Conservation (phyloP, 2,113 vertebrate species). For the Probosciger aterrimus region DNA sequence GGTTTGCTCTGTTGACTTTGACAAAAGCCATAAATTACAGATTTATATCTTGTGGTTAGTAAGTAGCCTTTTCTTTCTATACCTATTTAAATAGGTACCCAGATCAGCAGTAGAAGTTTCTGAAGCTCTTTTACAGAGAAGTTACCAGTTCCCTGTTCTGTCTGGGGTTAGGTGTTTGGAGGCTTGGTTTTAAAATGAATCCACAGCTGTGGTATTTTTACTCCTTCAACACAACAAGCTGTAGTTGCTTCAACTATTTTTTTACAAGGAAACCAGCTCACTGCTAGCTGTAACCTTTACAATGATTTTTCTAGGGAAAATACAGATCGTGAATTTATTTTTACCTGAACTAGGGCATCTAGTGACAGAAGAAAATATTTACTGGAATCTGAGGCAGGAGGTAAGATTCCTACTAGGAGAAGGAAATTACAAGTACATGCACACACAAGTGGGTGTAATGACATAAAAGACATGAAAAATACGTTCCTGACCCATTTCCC, state of each 20-base stretch:
- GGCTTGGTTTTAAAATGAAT: background rate
- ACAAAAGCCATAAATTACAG: background rate
- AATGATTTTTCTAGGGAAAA: conserved; percentile 66
- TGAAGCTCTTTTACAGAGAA: background rate
- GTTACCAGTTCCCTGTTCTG: background rate
- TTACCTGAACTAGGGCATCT: conserved; percentile 78
- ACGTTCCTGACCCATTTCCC: background rate
- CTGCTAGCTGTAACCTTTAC: background rate
- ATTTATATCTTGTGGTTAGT: background rate
- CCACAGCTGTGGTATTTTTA: background rate
- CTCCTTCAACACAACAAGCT: background rate
- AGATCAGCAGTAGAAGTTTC: background rate
- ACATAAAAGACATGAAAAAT: background rate
- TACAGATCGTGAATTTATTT: conserved; percentile 76
- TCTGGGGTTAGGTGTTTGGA: background rate
- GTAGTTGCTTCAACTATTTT: background rate
- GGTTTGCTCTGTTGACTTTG: background rate
- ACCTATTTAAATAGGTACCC: background rate
- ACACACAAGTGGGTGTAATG: background rate
- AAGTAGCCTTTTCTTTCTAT: background rate
- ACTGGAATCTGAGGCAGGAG: conserved; percentile 76
- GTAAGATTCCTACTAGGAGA: conserved; percentile 62
- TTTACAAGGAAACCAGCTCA: background rate
- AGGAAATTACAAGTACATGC: accelerated
- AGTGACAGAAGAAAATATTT: conserved; percentile 64